A percentile compares a stretch with the other conserved stretches of the same genome.
These are phyloP conservation scores for Stomatorhinus ivindoensis DNA, from an alignment of 2,113 vertebrate species.

Conservation along the genomic window DNA sequence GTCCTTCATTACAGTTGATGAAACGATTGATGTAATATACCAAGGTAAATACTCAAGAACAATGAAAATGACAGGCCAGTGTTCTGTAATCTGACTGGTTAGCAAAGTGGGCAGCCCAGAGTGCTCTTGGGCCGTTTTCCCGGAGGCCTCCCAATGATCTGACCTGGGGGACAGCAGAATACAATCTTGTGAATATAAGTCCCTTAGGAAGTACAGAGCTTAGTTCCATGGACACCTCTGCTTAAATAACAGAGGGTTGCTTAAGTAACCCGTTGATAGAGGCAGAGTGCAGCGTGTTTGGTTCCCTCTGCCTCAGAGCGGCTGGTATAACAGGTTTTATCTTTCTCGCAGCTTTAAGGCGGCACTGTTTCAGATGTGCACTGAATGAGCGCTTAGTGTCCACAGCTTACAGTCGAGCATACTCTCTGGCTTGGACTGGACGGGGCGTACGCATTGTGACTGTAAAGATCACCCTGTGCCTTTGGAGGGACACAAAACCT, in stretches of 20 bases:
- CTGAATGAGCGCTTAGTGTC: background rate
- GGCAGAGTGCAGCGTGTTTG: background rate
- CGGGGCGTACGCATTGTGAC: background rate
- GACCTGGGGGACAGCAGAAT: background rate
- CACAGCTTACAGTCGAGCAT: background rate
- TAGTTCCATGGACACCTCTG: background rate
- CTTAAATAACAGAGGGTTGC: too few species aligned
- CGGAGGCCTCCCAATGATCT: background rate
- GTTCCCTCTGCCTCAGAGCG: background rate
- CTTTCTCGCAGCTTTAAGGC: background rate
- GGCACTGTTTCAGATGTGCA: background rate
- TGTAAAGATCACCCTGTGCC: background rate
- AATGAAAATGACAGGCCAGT: background rate
- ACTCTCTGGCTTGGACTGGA: background rate
- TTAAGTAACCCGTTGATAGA: background rate
- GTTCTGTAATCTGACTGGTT: background rate
- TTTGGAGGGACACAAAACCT: background rate
- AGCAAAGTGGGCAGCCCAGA: background rate
- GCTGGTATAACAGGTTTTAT: background rate
- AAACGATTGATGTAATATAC: background rate
- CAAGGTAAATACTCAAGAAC: background rate
- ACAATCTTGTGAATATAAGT: background rate
- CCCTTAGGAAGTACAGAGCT: background rate
- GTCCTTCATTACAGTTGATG: background rate
- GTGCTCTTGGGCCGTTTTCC: background rate